Conservation (phyloP, 1,140 invertebrate genomes). For the Drosophila miranda region DNA sequence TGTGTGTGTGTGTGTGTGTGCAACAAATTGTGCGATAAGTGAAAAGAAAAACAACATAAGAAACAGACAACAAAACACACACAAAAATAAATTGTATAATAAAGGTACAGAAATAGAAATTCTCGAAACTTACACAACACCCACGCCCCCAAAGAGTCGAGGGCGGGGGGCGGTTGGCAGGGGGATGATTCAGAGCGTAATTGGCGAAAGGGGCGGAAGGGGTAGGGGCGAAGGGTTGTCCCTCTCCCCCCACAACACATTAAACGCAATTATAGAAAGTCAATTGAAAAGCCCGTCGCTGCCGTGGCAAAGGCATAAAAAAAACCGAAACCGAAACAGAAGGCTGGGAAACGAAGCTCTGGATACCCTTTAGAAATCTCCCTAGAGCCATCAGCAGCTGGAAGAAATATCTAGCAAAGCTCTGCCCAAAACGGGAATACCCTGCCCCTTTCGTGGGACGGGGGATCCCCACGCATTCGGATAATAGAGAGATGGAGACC, state of each 20-base stretch:
- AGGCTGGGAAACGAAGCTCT: background rate
- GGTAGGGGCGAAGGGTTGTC: background rate
- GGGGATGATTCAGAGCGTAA: conserved; percentile 9
- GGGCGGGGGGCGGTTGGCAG: background rate
- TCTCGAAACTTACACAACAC: conserved; percentile 63
- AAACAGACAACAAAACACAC: conserved; percentile 2
- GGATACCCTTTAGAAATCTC: too few relatives aligned
- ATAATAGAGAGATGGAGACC: conserved; percentile 15
- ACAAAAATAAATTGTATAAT: conserved; percentile 51
- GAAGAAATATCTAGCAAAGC: too few relatives aligned
- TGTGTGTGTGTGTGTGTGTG: conserved; percentile 15
- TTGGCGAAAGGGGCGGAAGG: background rate
- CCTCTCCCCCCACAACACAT: conserved; percentile 59
- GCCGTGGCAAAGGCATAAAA: conserved; percentile 56
- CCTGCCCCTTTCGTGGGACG: too few relatives aligned
- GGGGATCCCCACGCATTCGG: background rate
- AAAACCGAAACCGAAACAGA: conserved; percentile 6
- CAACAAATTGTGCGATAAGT: conserved; percentile 61
- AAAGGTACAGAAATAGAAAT: conserved; percentile 20
- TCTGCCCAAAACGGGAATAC: too few relatives aligned
- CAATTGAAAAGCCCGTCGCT: conserved; percentile 64
- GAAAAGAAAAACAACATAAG: conserved; percentile 11
- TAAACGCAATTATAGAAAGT: conserved; percentile 80
- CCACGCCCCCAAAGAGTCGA: background rate
- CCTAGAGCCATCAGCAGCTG: too few relatives aligned